Percentiles rank a stretch among this genome's conserved stretches.
These are phyloP conservation scores for Drosophila mayri DNA, from an alignment of 1,140 invertebrate genomes.

Conservation along the genomic window DNA sequence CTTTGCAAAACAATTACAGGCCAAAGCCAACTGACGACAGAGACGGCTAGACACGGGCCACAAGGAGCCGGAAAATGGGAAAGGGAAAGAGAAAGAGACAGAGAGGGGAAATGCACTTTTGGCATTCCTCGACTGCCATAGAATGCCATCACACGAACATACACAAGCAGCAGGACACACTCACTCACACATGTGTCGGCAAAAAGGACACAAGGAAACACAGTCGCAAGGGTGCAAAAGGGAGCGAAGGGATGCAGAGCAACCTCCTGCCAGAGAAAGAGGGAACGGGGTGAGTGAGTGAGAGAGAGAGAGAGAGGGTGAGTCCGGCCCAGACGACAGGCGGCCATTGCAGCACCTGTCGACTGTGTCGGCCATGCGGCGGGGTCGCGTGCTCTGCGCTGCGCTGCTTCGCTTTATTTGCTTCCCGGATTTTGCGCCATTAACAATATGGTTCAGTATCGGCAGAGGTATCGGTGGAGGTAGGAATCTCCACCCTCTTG, in stretches of 20 bases:
- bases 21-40: constrained; percentile 30
- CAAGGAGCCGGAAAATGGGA: background rate
- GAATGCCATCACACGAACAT: constrained; percentile 64
- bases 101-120: constrained; percentile 69
- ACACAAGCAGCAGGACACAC: constrained; percentile 1
- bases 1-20: constrained; percentile 81
- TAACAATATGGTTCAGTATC: constrained; percentile 73
- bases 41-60: constrained; percentile 14
- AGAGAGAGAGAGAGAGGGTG: constrained; percentile 14
- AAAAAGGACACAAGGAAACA: constrained; percentile 61
- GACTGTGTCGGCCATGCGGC: constrained; percentile 69
- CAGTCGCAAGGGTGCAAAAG: constrained; percentile 52
- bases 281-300: constrained; percentile 10
- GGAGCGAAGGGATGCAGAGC: constrained; percentile 29
- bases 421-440: constrained; percentile 78
- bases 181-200: constrained; percentile 26
- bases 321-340: constrained; percentile 37
- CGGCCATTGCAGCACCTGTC: constrained; percentile 83
- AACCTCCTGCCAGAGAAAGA: constrained; percentile 40
- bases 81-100: constrained; percentile 7
- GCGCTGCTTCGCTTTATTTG: constrained; percentile 38
- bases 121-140: constrained; percentile 75
- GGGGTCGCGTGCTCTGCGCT: constrained; percentile 44
- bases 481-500: constrained; percentile 15
- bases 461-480: constrained; percentile 10